Percentiles rank a stretch among this genome's conserved stretches.
Evolutionary conservation across 2,797 vertebrate species (phyloP).

Genomic region (Clamator glandarius): DNA sequence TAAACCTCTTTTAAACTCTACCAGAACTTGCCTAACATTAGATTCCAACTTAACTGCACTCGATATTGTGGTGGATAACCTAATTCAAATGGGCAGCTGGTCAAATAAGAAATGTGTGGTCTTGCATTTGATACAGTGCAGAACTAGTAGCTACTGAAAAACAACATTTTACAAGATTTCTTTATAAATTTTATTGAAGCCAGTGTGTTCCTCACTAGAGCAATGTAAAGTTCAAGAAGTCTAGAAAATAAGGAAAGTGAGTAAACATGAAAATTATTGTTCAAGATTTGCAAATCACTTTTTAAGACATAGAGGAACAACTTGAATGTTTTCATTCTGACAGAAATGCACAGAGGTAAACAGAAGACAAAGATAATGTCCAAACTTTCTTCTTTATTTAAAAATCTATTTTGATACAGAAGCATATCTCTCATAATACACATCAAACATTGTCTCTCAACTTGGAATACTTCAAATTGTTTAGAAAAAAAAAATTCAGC

Average conservation of each 20-base stretch:
- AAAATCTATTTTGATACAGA: not conserved
- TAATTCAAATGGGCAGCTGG: not conserved
- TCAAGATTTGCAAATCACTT: not conserved
- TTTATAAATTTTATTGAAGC: not conserved
- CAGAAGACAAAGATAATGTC: not conserved
- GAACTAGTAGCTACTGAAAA: not conserved
- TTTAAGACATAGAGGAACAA: not conserved
- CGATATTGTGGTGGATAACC: not conserved
- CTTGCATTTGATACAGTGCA: not conserved
- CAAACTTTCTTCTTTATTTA: not conserved
- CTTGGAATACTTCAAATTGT: not conserved
- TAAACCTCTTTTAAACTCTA: not conserved
- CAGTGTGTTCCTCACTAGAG: not conserved
- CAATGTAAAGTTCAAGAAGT: not conserved
- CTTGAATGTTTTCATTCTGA: not conserved
- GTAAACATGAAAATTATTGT: not conserved
- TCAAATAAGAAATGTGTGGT: not conserved
- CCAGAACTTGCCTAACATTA: not conserved
- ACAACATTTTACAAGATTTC: not conserved
- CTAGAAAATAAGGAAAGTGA: not conserved
- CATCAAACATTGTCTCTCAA: not conserved
- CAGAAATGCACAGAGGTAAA: not conserved
- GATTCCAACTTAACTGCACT: not conserved
- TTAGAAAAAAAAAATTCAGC: not conserved
- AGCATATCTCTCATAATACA: not conserved